These are phyloP conservation scores for Corythornis leucogaster DNA, from an alignment of 2,797 vertebrate genomes.

Conservation along the genomic window DNA sequence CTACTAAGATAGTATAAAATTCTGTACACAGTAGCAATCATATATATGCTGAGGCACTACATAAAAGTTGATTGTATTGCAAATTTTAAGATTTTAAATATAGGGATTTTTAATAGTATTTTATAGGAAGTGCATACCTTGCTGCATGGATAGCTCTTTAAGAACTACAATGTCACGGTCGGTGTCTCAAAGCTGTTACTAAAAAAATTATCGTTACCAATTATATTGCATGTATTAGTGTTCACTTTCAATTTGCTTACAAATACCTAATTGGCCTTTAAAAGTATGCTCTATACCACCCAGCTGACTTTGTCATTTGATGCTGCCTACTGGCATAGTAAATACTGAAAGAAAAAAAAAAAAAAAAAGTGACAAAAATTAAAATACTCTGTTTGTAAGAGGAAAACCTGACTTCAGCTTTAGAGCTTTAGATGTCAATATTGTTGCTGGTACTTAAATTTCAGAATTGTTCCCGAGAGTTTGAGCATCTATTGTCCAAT, in stretches of 20 bases:
- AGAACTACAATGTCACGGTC: constrained; percentile 64
- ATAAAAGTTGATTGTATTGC: constrained; percentile 60
- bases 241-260: constrained; percentile 72
- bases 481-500: neutral
- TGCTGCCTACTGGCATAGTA: constrained; percentile 36
- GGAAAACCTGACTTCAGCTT: constrained; percentile 29
- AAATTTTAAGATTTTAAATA: constrained; percentile 75
- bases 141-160: constrained; percentile 87
- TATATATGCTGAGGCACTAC: constrained; percentile 48
- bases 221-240: constrained; percentile 80
- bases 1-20: constrained; percentile 48
- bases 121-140: constrained; percentile 87
- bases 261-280: constrained; percentile 58
- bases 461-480: constrained; percentile 10
- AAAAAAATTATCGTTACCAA: constrained; percentile 72
- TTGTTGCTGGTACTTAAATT: constrained; percentile 42
- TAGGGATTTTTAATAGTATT: constrained; percentile 76
- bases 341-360: neutral
- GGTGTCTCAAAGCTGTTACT: constrained; percentile 73
- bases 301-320: constrained; percentile 55
- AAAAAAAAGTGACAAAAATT: constrained; percentile 27
- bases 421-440: constrained; percentile 18
- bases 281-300: constrained; percentile 35
- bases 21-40: constrained; percentile 60
- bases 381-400: neutral